Evolutionary conservation across 2,888 invertebrate species (phyloP).

Genomic region (Entomobrya proxima): DNA sequence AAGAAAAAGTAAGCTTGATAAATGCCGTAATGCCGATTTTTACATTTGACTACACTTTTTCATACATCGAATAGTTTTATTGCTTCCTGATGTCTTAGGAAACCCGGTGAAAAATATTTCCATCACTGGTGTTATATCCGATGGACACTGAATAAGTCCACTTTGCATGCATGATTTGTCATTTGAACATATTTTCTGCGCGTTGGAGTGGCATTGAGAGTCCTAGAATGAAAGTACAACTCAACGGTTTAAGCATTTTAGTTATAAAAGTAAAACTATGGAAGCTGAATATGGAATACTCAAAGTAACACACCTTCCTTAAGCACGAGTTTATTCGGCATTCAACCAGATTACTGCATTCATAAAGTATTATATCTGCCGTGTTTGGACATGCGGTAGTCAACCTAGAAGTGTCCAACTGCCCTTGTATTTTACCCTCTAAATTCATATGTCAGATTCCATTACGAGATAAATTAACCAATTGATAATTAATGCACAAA

Average conservation of each 20-base stretch:
- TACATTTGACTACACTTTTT: neutral
- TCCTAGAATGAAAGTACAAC: constrained; percentile 12
- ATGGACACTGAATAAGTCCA: constrained; percentile 58
- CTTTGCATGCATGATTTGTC: constrained; percentile 37
- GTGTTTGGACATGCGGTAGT: neutral
- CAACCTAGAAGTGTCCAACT: constrained; percentile 3
- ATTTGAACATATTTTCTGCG: neutral
- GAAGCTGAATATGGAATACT: neutral
- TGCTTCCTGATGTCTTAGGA: neutral
- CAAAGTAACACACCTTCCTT: constrained; percentile 46
- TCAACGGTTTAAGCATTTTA: neutral
- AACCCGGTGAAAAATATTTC: constrained; percentile 65
- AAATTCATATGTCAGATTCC: neutral
- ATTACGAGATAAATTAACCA: neutral
- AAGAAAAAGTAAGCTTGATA: neutral
- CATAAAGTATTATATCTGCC: constrained; percentile 35
- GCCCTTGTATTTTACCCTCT: neutral
- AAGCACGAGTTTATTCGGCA: constrained; percentile 63
- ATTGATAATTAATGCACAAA: too few relatives aligned
- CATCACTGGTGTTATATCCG: neutral
- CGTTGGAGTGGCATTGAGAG: constrained; percentile 6
- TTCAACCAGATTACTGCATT: constrained; percentile 61
- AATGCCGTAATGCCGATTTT: neutral
- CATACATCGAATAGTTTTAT: constrained; percentile 51
- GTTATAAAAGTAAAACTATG: neutral